Conservation (phyloP, 2,797 vertebrate species). For the Tenualosa thibaudeaui region DNA sequence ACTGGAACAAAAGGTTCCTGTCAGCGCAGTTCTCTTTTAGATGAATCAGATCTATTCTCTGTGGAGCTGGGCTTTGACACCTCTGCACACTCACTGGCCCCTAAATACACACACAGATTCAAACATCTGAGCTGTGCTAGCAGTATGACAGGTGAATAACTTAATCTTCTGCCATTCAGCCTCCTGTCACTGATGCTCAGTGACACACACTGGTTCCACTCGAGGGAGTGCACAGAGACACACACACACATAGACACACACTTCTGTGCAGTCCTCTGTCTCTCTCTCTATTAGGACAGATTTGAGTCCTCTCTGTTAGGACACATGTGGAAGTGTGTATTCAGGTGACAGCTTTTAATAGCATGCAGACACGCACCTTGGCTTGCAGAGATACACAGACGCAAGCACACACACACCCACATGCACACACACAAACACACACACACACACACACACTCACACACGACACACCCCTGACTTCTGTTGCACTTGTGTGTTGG, state of each 20-base stretch:
- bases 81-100: background rate
- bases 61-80: background rate
- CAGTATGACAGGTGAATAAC: constrained; percentile 19
- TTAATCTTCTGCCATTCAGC: background rate
- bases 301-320: background rate
- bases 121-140: background rate
- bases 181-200: background rate
- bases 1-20: constrained; percentile 2
- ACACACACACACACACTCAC: background rate
- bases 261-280: background rate
- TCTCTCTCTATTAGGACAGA: background rate
- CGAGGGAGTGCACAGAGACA: background rate
- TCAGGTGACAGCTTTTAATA: background rate
- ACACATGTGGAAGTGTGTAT: background rate
- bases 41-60: background rate
- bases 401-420: background rate
- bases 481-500: background rate
- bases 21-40: background rate
- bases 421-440: too few relatives aligned
- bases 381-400: background rate
- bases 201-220: background rate
- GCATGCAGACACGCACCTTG: background rate
- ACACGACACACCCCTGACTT: background rate
- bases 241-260: constrained; percentile 13
- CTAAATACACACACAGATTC: background rate